Evolutionary conservation across 2,113 vertebrate genomes (phyloP).

Genomic region (Brachirus orientalis): DNA sequence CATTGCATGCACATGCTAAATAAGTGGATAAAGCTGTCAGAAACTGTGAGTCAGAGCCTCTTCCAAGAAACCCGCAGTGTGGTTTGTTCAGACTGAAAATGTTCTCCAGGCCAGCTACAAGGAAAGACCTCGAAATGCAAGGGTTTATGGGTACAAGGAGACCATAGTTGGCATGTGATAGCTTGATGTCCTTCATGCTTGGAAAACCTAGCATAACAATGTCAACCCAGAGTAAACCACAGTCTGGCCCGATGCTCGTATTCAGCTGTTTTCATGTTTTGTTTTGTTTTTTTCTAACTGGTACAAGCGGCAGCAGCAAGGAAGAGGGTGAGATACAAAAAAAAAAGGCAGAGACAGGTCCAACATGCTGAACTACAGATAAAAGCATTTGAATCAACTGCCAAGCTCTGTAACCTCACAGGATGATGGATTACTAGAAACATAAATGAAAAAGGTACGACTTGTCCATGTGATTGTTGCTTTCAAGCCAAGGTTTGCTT

Average conservation of each 20-base stretch:
- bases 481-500: constrained; percentile 19
- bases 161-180: constrained; percentile 54
- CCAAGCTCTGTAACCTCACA: constrained; percentile 38
- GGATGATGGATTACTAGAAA: constrained; percentile 60
- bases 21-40: constrained; percentile 49
- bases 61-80: constrained; percentile 28
- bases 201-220: constrained; percentile 65
- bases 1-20: constrained; percentile 18
- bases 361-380: constrained; percentile 51
- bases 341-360: constrained; percentile 25
- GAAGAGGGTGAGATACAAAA: constrained; percentile 7
- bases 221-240: constrained; percentile 56
- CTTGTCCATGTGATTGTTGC: constrained; percentile 4
- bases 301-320: constrained; percentile 11
- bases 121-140: constrained; percentile 57
- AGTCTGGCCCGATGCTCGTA: constrained; percentile 61
- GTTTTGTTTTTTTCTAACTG: constrained; percentile 7
- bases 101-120: constrained; percentile 38
- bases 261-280: constrained; percentile 49
- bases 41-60: constrained; percentile 62
- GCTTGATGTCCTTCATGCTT: constrained; percentile 61
- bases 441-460: constrained; percentile 21
- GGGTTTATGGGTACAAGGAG: constrained; percentile 62
- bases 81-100: constrained; percentile 52
- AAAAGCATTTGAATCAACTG: constrained; percentile 28